Base-by-base conservation (phyloP, 2,113 vertebrate species). In the Athene noctua region DNA sequence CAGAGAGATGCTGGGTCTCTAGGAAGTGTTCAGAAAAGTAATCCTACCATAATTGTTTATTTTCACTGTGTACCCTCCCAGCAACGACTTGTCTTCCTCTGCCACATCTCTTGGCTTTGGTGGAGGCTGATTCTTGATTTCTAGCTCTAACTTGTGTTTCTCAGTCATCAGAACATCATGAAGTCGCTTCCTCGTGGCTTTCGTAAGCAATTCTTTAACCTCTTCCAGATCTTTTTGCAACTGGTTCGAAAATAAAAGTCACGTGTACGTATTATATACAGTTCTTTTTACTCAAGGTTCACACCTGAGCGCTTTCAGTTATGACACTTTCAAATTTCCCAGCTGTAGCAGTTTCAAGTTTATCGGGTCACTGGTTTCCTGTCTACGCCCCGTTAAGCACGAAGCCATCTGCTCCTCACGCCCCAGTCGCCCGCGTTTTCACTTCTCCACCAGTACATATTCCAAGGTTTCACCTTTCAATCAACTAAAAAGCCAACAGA, bases 31-130 rank as follows among this genome's bases (percentile, higher is more conserved):
- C 30, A 57, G 19, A 82, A 82, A 67, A 89, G 10, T 1, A 77
- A 40, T 26, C 97, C 51, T 98, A 99, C 99, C 99, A 1, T 99
- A 99, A 95, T 99, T 99, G 74, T 98, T 99, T 92, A 99, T 99
- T 97, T 99, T 99, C 91, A 99, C 99, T 1, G 99, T 99, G 92
- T 99, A 99, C 5, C 98, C 97, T 51, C 97, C 96, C 47, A 97
- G 96, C 0, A 96, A 96, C 8, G 94, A 96, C 68, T 98, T 98
- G 32, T 98, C 97, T 19, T 96, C 97, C 32, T 99, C 98, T 38
- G 22, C 52, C 13, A 80, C 90, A 21, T 98, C 98, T 92, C 97
- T 99, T 63, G 98, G 97, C 72, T 98, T 99, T 20, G 97, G 98
- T 8, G 95, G 98, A 44, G 94, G 97, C 94, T 99, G 99, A 61